A percentile compares a stretch with the other conserved stretches of the same genome.
phyloP scores from a whole-genome alignment of 1,140 invertebrate species.

The Aradophagus sp. region DNA sequence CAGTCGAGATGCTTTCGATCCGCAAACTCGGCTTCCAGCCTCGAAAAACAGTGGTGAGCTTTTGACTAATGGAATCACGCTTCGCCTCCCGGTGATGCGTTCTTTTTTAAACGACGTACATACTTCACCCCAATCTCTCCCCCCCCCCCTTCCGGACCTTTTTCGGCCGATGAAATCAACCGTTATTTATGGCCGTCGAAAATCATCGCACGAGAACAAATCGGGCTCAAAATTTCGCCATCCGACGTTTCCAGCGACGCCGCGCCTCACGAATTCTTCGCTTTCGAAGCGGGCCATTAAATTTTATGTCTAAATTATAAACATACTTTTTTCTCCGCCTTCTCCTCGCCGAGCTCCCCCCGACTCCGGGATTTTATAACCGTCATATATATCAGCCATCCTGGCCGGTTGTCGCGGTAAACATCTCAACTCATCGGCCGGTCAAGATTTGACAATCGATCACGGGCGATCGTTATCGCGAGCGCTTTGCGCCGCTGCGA shows the following conservation, averaged over 20 bases:
- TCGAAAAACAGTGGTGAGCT: conserved; percentile 59
- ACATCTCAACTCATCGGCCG: conserved; percentile 31
- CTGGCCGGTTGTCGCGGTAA: conserved; percentile 17
- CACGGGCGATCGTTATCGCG: conserved; percentile 33
- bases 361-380: conserved; percentile 31
- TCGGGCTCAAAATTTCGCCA: not conserved
- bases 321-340: conserved; percentile 13
- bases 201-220: conserved; percentile 5
- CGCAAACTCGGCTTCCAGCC: conserved; percentile 40
- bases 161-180: conserved; percentile 54
- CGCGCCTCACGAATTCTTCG: conserved; percentile 33
- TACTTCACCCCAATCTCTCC: conserved; percentile 28
- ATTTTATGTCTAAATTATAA: conserved; percentile 45
- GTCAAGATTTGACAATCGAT: conserved; percentile 39
- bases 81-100: conserved; percentile 67
- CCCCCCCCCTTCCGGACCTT: conserved; percentile 18
- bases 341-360: too few relatives aligned
- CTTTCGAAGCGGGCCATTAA: conserved; percentile 24
- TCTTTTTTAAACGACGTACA: conserved; percentile 33
- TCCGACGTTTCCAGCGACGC: too few relatives aligned
- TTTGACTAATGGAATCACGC: conserved; percentile 71
- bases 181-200: conserved; percentile 62
- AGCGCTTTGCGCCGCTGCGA: conserved; percentile 10
- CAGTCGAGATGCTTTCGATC: conserved; percentile 45
- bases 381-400: conserved; percentile 30